Base-by-base conservation (phyloP, 2,888 invertebrate species). In the Caenorhabditis sp. region DNA sequence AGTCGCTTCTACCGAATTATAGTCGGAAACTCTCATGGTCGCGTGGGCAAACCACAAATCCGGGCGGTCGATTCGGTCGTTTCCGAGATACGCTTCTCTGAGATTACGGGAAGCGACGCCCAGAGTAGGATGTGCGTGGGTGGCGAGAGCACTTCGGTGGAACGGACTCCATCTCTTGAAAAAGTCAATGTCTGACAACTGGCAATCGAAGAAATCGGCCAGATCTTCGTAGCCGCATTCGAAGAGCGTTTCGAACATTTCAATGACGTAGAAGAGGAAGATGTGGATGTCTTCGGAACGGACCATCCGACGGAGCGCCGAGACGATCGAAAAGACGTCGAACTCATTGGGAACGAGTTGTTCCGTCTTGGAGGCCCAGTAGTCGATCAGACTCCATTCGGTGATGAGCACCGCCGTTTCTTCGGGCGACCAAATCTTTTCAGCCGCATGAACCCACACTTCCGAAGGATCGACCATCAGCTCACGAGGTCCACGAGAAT, bases 121-220 rank as follows among this genome's bases (percentile, higher is more conserved):
- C 0, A 82, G 59, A 0, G 70, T 66, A 5, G 82, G 81, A 62
- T 81, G 78, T 22, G 27, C 41, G 37, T 80, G 79, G 1, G 61
- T 72, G 0, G 78, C 78, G 9, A 76, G 26, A 0, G 43, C 58
- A 17, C 39, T 39, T 1, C 80, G 66, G n/a, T 37, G 43, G 1
- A 71, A 2, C 1, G 83, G 83, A 22, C 61, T 62, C 83, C 83
- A 83, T 39, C 81, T 59, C 32, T 75, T 68, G n/a, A 70, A 56
- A 43, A 46, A 65, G 0, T 62, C 48, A 9, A 27, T 0, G 32
- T 73, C 66, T 6, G 46, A 43, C 2, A 78, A 50, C 22, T 62
- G 65, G 7, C 13, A 0, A 17, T 76, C 76, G 24, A 76, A 32
- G 11, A 78, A 72, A 7, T 68, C 50, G 15, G 65, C 41, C 11